Evolutionary conservation across 2,888 invertebrate species (phyloP), one percentile per base, ranked within the genome.

Genomic region (Mechanitis mazaeus): DNA sequence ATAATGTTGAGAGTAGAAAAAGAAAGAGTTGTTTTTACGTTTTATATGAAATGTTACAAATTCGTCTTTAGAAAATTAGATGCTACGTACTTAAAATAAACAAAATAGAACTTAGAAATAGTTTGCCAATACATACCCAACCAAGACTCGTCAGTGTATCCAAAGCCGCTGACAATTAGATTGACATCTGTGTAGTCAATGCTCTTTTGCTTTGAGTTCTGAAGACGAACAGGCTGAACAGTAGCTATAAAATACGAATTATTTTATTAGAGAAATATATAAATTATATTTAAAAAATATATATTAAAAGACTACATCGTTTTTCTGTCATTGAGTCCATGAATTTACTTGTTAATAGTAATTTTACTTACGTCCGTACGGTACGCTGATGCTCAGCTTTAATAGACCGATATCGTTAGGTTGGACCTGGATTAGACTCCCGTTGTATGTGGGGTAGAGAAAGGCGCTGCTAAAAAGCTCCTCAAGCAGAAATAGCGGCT

Each of bases 321-420:
- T 20, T 47, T 47, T 47, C 20, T 20, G n/a, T 47, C 2, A 20
- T 1, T 20, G 6, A 20, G 20, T 20, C 1, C 20, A 20, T 20
- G 20, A 20, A 20, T 20, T 20, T 20, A 20, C 20, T 20, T 20
- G 6, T n/a, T 6, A 20, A 47, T 31, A n/a, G 6, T 33, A 33
- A 57, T 4, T 3, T 42, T 35, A 79, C 85, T 79, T 54, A 87
- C 87, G 69, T 55, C 79, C 73, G 58, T 78, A 85, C 0, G 69
- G 58, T 0, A 87, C 75, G 61, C 50, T 2, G 0, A 71, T 50
- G 42, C 80, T 71, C 2, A 87, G 60, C 1, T 79, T 81, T 0
- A 87, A 3, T 0, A 87, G 71, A 0, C 85, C 87, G 45, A 87
- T 81, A 66, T 87, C 87, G 33, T 77, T 76, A 0, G 84, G 81